Evolutionary conservation across 2,888 invertebrate genomes (phyloP).

Genomic region (Tetropium fuscum): DNA sequence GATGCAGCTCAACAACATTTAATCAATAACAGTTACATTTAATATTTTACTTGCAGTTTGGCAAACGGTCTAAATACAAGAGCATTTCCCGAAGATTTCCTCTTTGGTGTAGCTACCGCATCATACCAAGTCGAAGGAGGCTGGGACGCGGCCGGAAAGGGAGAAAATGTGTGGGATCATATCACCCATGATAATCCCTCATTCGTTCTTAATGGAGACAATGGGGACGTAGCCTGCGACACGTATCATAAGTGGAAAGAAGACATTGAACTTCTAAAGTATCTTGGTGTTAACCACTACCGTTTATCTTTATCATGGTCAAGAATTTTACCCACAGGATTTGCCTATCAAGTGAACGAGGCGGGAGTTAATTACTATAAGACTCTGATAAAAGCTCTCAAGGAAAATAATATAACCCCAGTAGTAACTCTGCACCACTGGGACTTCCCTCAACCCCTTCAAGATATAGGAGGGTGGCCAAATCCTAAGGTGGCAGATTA

Average conservation of each 20-base stretch:
- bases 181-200: slow-evolving; percentile 59
- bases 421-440: slow-evolving; percentile 68
- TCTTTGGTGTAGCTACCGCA: slow-evolving; percentile 51
- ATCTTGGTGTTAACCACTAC: slow-evolving; percentile 74
- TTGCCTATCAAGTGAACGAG: slow-evolving; percentile 73
- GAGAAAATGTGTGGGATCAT: slow-evolving; percentile 69
- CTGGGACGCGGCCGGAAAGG: slow-evolving; percentile 51
- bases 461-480: slow-evolving; percentile 50
- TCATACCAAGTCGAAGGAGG: slow-evolving; percentile 49
- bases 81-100: slow-evolving; percentile 39
- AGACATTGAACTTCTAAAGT: slow-evolving; percentile 72
- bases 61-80: too few relatives aligned
- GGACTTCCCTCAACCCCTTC: slow-evolving; percentile 69
- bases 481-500: slow-evolving; percentile 6
- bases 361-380: slow-evolving; percentile 81
- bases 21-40: too few relatives aligned
- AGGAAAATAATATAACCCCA: slow-evolving; percentile 68
- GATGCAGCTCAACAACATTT: too few relatives aligned
- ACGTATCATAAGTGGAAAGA: slow-evolving; percentile 75
- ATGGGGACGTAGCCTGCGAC: slow-evolving; percentile 76
- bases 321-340: slow-evolving; percentile 77
- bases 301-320: slow-evolving; percentile 82
- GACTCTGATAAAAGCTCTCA: slow-evolving; percentile 73
- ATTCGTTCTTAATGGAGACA: slow-evolving; percentile 48
- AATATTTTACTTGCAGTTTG: too few relatives aligned